A percentile compares a stretch with the other conserved stretches of the same genome.
These are phyloP conservation scores for Ceratina australensis DNA, from an alignment of 1,140 invertebrate species.

Conservation along the genomic window DNA sequence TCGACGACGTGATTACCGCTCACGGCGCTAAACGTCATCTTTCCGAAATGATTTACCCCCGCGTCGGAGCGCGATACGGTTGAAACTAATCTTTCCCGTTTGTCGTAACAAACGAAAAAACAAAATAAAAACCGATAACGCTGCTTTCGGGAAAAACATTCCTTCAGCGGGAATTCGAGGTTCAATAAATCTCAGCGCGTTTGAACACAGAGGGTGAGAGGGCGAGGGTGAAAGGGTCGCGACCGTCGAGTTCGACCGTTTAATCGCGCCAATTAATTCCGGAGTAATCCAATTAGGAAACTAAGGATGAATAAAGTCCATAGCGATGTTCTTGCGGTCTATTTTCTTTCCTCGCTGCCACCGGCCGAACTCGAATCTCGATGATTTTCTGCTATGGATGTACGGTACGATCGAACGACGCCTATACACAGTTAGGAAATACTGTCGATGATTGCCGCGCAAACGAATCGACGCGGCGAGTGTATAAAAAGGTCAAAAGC, in stretches of 20 bases:
- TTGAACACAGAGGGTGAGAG: neutral
- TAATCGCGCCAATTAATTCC: slow-evolving; percentile 59
- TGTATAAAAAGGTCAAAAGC: slow-evolving; percentile 39
- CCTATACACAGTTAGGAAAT: neutral
- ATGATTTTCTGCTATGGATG: neutral
- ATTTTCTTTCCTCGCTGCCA: slow-evolving; percentile 20
- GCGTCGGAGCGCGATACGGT: neutral
- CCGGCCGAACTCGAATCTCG: no score
- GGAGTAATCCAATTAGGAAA: slow-evolving; percentile 57
- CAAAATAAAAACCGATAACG: no score
- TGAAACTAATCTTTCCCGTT: neutral
- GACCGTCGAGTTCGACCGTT: slow-evolving; percentile 29
- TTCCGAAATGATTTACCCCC: neutral
- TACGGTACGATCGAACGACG: neutral
- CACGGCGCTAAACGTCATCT: neutral
- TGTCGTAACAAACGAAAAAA: no score
- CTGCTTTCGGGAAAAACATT: neutral
- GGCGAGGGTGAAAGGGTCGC: no score
- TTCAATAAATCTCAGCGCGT: neutral
- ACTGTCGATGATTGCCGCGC: neutral
- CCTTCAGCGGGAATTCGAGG: neutral
- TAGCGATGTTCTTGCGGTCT: neutral
- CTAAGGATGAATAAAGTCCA: slow-evolving; percentile 55
- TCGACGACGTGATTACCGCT: neutral
- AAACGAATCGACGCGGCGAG: neutral